Evolutionary conservation across 2,113 vertebrate genomes (phyloP), one percentile per base, ranked within the genome.

Genomic region (Albula glossodonta): DNA sequence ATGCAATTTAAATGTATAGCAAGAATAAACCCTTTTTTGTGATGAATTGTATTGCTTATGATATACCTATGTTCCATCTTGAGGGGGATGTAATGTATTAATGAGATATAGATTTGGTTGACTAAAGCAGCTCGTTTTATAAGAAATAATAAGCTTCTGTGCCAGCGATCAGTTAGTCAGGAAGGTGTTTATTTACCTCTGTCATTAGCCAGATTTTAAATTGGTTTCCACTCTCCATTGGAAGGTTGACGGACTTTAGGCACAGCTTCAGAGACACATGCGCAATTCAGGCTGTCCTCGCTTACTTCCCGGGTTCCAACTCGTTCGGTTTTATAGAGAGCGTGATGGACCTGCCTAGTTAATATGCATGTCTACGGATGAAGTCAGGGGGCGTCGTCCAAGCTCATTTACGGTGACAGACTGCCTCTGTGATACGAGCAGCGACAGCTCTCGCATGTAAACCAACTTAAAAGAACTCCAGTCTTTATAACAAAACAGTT

Each of bases 321-420:
- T 63, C 60, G 15, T 31, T 31, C 2, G 66, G 66, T 31, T 74
- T 74, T 12, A 12, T 56, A 9, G 53, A 56, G 12, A 56, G 66
- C 66, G 66, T 31, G 66, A 74, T 63, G 66, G n/a, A 12, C 53
- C 7, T 9, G n/a, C 25, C 66, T 74, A 74, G 66, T 74, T 74
- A 74, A 74, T 74, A 74, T 74, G 66, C 66, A 31, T 74, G 66
- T 74, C 66, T 74, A 74, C 9, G 66, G 66, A 74, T 74, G 66
- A 74, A 74, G 22, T 25, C 66, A 74, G 66, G n/a, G 66, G n/a
- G 80, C 50, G 63, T 83, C 60, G 22, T n/a, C 63, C 66, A 74
- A 31, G 22, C 66, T 74, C 66, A 74, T 74, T 74, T 74, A 31
- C 66, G 9, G 66, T 74, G 66, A 74, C 66, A 74, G 66, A 74